Evolutionary conservation across 2,888 invertebrate species (phyloP), one percentile per base, ranked within the genome.

Genomic region (Suillia variegata): DNA sequence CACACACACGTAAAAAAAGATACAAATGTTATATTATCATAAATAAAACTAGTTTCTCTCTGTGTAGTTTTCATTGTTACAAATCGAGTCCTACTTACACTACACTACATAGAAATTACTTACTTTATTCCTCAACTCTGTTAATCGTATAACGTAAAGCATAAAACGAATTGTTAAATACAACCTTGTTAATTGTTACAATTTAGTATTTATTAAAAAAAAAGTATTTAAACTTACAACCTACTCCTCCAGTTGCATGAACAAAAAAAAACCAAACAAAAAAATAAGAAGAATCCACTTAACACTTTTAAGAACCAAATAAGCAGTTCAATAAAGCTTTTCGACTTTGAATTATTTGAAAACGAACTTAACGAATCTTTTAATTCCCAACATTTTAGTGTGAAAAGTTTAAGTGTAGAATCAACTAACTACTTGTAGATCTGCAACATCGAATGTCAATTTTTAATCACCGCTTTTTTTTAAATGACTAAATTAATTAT

Each of bases 391-490:
- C 70, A 69, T 69, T 66, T 21, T 38, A 31, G 45, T 26, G 33
- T 56, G 34, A 51, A 49, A 49, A 15, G 17, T 10, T 53, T 54
- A 42, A 24, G 59, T 59, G 53, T 58, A 49, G 4, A n/a, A 47
- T 21, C 59, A 15, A 67, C 62, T 56, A n/a, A n/a, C n/a, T n/a
- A n/a, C n/a, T n/a, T n/a, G n/a, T n/a, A n/a, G n/a, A n/a, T n/a
- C n/a, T n/a, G n/a, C 12, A 45, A 61, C 50, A 59, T 62, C 76
- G 77, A 76, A 76, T 77, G 76, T 76, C 77, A 76, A 76, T 76
- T 73, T 76, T 71, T 68, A n/a, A 3, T 54, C 26, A 26, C 26
- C 6, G 26, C 26, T 26, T 26, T 6, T 26, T 10, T n/a, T n/a
- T n/a, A n/a, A n/a, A n/a, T n/a, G n/a, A n/a, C n/a, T n/a, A n/a